Base-by-base conservation (phyloP, 2,888 invertebrate species). In the Allophyes oxyacanthae region DNA sequence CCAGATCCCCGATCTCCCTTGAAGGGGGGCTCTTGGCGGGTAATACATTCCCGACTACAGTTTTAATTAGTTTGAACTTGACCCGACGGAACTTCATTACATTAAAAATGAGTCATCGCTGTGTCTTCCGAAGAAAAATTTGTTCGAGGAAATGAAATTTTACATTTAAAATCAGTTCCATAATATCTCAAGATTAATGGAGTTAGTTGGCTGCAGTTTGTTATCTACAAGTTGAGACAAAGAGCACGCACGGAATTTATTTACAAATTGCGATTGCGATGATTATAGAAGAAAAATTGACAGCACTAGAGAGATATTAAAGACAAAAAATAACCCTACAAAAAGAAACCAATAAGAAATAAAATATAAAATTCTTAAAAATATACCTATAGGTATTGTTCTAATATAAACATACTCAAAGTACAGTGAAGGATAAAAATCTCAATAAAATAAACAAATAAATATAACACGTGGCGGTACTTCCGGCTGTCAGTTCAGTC, bases 11-110 rank as follows among this genome's bases (percentile, higher is more conserved):
- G 20, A 20, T 25, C 14, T 33, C 15, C n/a, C n/a, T 4, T 6
- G 11, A 20, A 11, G 41, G 45, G 46, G 14, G 55, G 32, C 13
- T 13, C 32, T 37, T 20, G 28, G 20, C 45, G 46, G 64, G 56
- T 74, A 75, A 75, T 74, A 65, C 72, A 75, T 65, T 70, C 59
- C 42, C 45, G 61, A 77, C 55, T 65, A 75, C 75, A 58, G 64
- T 77, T 77, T 78, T 78, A 75, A 77, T 78, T 77, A 77, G 68
- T 71, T 68, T 64, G 76, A 78, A 73, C 78, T 77, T 78, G 76
- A 77, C 76, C 78, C 51, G 41, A 13, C 57, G 44, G 68, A 63
- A 66, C 65, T 75, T 64, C 59, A 68, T 77, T 65, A 72, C 50
- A 64, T 55, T 54, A 61, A 76, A 64, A 70, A 72, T 64, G 68